Evolutionary conservation across 2,797 vertebrate species (phyloP).

Genomic region (Clarias laeviceps): DNA sequence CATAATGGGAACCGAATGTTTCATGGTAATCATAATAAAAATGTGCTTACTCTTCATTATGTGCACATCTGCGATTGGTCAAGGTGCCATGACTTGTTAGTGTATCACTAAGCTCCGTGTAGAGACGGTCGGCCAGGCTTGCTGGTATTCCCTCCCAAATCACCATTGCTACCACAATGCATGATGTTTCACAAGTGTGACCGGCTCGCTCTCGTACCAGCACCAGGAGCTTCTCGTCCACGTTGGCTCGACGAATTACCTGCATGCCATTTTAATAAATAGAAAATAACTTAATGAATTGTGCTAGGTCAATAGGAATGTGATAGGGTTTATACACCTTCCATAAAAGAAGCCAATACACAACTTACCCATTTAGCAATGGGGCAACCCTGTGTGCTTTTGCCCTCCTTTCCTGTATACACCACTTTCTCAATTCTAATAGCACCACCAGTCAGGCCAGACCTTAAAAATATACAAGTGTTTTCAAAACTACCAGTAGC

Average conservation of each 20-base stretch:
- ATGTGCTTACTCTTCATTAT: constrained; percentile 94
- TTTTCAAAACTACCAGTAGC: not conserved
- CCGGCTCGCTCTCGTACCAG: constrained; percentile 89
- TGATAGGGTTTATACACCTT: not conserved
- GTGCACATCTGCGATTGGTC: constrained; percentile 91
- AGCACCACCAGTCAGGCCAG: constrained; percentile 87
- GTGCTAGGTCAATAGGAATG: not conserved
- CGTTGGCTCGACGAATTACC: constrained; percentile 88
- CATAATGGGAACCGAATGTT: not conserved
- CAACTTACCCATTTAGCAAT: constrained; percentile 97
- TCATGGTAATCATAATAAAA: not conserved
- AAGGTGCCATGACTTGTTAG: constrained; percentile 86
- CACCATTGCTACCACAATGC: constrained; percentile 91
- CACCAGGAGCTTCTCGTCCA: constrained; percentile 93
- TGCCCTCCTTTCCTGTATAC: constrained; percentile 98
- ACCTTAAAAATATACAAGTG: constrained; percentile 71
- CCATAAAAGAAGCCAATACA: not conserved
- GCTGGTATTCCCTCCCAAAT: constrained; percentile 92
- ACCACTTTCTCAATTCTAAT: constrained; percentile 95
- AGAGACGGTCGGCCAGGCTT: constrained; percentile 85
- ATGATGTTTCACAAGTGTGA: constrained; percentile 87
- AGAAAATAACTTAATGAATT: not conserved
- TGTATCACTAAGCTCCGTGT: constrained; percentile 86
- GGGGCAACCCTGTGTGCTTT: constrained; percentile 97
- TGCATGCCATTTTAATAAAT: constrained; percentile 55